phyloP scores from a whole-genome alignment of 2,888 invertebrate species.

The Coelinius sp. region DNA sequence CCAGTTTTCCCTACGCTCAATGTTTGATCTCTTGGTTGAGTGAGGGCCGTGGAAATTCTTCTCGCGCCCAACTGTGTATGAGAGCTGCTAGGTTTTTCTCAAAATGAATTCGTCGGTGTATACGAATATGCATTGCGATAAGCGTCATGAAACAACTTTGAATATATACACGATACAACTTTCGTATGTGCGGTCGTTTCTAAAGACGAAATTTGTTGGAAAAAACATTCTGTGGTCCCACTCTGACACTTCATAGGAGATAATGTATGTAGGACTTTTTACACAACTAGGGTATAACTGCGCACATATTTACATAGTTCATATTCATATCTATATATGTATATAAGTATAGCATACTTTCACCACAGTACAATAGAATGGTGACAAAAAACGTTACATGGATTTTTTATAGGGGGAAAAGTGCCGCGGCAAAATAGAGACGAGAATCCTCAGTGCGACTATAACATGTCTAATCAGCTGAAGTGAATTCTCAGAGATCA shows the following conservation, averaged over 20 bases:
- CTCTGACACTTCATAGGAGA: neutral
- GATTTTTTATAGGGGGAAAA: too few relatives aligned
- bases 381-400: too few relatives aligned
- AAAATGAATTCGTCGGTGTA: neutral
- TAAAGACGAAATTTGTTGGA: too few relatives aligned
- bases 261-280: neutral
- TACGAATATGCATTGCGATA: neutral
- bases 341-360: too few relatives aligned
- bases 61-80: neutral
- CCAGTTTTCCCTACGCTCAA: neutral
- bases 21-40: neutral
- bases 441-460: too few relatives aligned
- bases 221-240: neutral
- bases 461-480: too few relatives aligned
- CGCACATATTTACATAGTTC: too few relatives aligned
- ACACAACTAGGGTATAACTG: too few relatives aligned
- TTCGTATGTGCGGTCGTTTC: neutral
- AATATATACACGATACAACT: constrained; percentile 1
- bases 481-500: too few relatives aligned
- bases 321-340: too few relatives aligned
- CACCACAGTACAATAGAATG: too few relatives aligned
- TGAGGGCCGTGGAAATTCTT: neutral
- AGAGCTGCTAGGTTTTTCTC: neutral
- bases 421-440: too few relatives aligned
- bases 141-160: constrained; percentile 1